A percentile compares a stretch with the other conserved stretches of the same genome.
Evolutionary conservation across 2,797 vertebrate genomes (phyloP).

Genomic region (Anabacerthia variegaticeps): DNA sequence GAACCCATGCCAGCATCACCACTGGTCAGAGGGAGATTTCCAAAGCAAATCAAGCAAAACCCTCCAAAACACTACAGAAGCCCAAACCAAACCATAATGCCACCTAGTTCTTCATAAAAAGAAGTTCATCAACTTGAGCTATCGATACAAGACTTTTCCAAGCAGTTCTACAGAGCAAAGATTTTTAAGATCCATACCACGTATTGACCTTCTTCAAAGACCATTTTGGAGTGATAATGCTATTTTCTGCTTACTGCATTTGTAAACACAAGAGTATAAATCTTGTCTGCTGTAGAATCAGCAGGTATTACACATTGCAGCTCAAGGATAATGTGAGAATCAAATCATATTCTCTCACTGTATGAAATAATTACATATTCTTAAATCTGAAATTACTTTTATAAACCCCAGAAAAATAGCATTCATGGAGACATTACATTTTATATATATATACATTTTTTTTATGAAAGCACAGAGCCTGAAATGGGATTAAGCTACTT

Average conservation of each 20-base stretch:
- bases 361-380: neutral
- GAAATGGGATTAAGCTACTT: neutral
- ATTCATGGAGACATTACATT: neutral
- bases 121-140: neutral
- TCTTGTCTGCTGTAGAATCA: neutral
- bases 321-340: neutral
- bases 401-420: neutral
- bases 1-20: neutral
- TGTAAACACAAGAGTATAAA: neutral
- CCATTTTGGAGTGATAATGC: neutral
- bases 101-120: neutral
- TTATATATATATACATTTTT: neutral
- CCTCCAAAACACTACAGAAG: neutral
- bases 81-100: neutral
- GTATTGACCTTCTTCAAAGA: neutral
- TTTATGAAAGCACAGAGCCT: neutral
- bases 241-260: neutral
- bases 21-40: neutral
- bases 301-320: neutral
- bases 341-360: neutral
- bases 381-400: neutral
- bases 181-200: neutral
- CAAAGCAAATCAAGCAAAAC: neutral
- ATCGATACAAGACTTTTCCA: neutral
- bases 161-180: neutral